Base-by-base conservation (phyloP, 2,113 vertebrate species). In the Typhlomys cinereus region DNA sequence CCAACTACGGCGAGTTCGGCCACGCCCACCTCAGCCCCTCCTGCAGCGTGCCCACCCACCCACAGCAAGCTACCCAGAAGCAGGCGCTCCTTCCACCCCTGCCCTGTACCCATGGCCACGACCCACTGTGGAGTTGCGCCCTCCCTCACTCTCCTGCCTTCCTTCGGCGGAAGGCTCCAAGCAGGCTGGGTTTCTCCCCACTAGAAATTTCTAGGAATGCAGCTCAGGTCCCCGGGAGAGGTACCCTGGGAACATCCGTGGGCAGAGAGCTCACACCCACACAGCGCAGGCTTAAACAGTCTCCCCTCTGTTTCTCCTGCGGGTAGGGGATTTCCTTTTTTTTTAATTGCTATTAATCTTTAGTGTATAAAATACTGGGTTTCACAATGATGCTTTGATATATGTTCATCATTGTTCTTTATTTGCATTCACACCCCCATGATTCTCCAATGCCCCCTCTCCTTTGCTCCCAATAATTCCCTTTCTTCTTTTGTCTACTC, bases 181-280 rank as follows among this genome's bases (percentile, higher is more conserved):
- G 20, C 1, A 3, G n/a, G 39, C 34, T 83, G 85, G 61, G 1
- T 4, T 25, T 46, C 29, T 67, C 84, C 66, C 50, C 36, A 7
- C 0, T 21, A 25, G n/a, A 57, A 89, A 81, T 17, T 13, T 36
- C 7, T 18, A 10, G 1, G 91, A 54, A 36, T 20, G 34, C 3
- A 18, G 62, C 5, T 31, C 4, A n/a, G 18, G 31, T 12, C 59
- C 76, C 9, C n/a, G 31, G 59, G 50, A 82, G 29, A 67, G 23
- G 61, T 1, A 0, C 39, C 52, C 25, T 14, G 39, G 0, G 66
- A 1, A 4, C 6, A 25, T 12, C 31, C 27, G 6, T 2, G 4
- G 21, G 29, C 61, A 9, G 8, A 44, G 39, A 64, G 23, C 54
- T 48, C 44, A 71, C 31, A 61, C 64, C 41, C 21, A 7, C 70